phyloP scores from a whole-genome alignment of 2,113 vertebrate genomes.

The Myxocyprinus asiaticus region DNA sequence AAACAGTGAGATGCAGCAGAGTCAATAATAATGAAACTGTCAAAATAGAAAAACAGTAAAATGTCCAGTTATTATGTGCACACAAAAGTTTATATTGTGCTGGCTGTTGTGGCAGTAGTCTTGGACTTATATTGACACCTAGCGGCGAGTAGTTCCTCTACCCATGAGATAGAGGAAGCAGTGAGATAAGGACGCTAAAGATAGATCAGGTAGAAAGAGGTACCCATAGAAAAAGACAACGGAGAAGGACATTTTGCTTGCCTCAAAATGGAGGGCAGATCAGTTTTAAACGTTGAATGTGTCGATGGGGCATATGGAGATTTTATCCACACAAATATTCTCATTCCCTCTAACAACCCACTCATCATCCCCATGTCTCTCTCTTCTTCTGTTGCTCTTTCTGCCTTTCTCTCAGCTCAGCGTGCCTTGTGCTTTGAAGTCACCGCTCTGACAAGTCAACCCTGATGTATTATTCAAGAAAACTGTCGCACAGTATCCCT shows the following conservation, averaged over 20 bases:
- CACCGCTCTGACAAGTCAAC: conserved; percentile 73
- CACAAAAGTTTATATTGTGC: too few relatives aligned
- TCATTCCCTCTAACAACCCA: conserved; percentile 53
- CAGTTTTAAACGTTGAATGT: conserved; percentile 26
- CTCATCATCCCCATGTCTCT: conserved; percentile 65
- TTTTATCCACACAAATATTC: conserved; percentile 47
- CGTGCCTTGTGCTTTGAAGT: conserved; percentile 77
- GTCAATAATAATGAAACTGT: too few relatives aligned
- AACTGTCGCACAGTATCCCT: conserved; percentile 57
- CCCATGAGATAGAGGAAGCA: not conserved
- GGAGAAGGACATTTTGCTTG: conserved; percentile 18
- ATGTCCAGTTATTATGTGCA: too few relatives aligned
- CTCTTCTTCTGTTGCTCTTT: conserved; percentile 58
- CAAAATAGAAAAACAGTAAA: too few relatives aligned
- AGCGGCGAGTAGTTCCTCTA: too few relatives aligned
- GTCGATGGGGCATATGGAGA: conserved; percentile 34
- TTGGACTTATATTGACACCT: too few relatives aligned
- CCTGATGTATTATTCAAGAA: conserved; percentile 81
- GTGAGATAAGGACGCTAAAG: not conserved
- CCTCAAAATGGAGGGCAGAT: conserved; percentile 38
- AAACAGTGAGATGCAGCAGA: too few relatives aligned
- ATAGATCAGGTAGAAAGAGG: not conserved
- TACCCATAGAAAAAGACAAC: not conserved
- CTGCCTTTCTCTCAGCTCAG: conserved; percentile 62
- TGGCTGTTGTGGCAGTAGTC: too few relatives aligned